Evolutionary conservation across 2,888 invertebrate species (phyloP), one percentile per base, ranked within the genome.

Genomic region (Isoperla grammatica): DNA sequence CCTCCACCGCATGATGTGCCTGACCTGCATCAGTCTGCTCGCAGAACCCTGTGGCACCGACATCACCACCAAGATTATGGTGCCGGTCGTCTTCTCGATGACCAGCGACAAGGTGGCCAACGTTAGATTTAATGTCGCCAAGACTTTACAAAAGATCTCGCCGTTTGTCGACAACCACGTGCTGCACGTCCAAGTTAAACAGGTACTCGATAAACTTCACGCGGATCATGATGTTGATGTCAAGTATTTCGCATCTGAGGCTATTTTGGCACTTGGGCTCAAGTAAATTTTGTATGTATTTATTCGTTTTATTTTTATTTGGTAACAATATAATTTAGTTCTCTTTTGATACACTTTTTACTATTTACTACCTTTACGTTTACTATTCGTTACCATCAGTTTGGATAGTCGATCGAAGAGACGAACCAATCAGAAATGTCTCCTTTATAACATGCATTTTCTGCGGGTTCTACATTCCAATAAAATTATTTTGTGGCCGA

Each of bases 71-170:
- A 29, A 20, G 12, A 13, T 29, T 9, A 20, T 57, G 6, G 12
- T 57, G 2, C 57, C 57, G 2, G 95, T 95, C 6, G 94, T 98
- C 1, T 74, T 96, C 66, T 82, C 87, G 67, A 89, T 99, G 86
- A 94, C 95, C 12, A 85, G 85, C 66, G 99, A 99, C 75, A 88
- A 88, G 71, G 98, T 99, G 57, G 95, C 99, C 66, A 99, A 99
- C 75, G 99, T 99, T 12, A 84, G 98, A 67, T 99, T 99, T 78
- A 99, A 99, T 75, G 98, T 98, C 61, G 98, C 98, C 56, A 99
- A 98, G 76, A 95, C 97, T 2, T 78, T 99, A 67, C 95, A 95
- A 73, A 92, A 91, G 74, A 91, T 99, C 76, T 94, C 95, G 54
- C 92, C 95, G 22, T 88, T 86, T 72, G 78, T 99, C 62, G 95